These are phyloP conservation scores for Antidorcas marsupialis DNA, from an alignment of 2,113 vertebrate species.

Conservation along the genomic window DNA sequence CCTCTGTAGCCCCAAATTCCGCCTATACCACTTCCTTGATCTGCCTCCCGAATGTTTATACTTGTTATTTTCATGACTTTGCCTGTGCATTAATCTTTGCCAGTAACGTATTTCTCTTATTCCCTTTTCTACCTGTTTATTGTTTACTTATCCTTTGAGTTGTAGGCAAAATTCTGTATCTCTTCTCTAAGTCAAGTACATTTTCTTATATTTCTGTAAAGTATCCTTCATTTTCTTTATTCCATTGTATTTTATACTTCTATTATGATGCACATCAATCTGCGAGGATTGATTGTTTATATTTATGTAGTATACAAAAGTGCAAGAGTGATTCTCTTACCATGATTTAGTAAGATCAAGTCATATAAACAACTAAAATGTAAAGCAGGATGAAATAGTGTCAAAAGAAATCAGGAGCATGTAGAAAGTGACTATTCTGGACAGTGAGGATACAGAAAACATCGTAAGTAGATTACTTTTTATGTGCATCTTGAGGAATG, in stretches of 20 bases:
- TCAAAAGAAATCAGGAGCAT: background rate
- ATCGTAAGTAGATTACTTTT: background rate
- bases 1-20: background rate
- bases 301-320: background rate
- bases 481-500: background rate
- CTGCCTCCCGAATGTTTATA: background rate
- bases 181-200: background rate
- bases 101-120: background rate
- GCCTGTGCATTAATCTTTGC: background rate
- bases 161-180: background rate
- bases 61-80: background rate
- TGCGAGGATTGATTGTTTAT: background rate
- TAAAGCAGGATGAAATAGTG: background rate
- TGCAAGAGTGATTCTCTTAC: background rate
- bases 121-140: background rate
- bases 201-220: slow-evolving; percentile 1
- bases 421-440: background rate
- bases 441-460: background rate
- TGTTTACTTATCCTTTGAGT: background rate
- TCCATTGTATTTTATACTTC: background rate
- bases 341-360: background rate
- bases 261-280: background rate
- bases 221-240: background rate
- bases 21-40: background rate
- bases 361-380: background rate